Evolutionary conservation across 2,113 vertebrate genomes (phyloP), one percentile per base, ranked within the genome.

Genomic region (Podarcis cretensis): DNA sequence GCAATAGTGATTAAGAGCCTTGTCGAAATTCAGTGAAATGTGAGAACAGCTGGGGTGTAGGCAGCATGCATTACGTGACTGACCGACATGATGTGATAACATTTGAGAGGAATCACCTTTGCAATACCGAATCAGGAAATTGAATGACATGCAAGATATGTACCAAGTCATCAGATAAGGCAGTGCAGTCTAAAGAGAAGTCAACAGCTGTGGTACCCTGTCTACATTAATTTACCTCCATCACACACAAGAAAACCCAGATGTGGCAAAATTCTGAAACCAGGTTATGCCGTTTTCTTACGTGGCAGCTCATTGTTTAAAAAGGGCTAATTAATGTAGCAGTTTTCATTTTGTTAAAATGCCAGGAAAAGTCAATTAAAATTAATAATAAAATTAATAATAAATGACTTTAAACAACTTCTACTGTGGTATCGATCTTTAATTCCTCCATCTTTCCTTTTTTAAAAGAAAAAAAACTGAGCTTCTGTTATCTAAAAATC

Each of bases 61-160:
- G 37, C 21, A 73, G 32, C 57, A 18, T 57, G 43, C 23, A 23
- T 73, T 57, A 57, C 63, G 78, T 78, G 27, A 83, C 32, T 78
- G 81, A 16, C 30, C 48, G 65, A 54, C 23, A 35, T 78, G n/a
- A 57, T 40, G 23, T n/a, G 59, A 84, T 69, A 59, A 78, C n/a
- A 48, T 32, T 48, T 25, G 20, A 57, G 2, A 69, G 81, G 4
- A 89, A 69, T 8, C 73, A 21, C 40, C 75, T 89, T 90, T 73
- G 73, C 35, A 89, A 90, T 86, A 87, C 54, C 80, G 0, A 57
- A 71, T 69, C 76, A 89, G 88, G 27, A 12, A 1, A 27, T 63
- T 7, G 57, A 9, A 59, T 81, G 32, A 54, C n/a, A 89, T 87
- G 48, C 4, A 85, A 63, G 23, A 23, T 37, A 87, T 89, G 91